A percentile compares a stretch with the other conserved stretches of the same genome.
Conservation (phyloP, 2,888 invertebrate genomes). For the Andrena praecox region DNA sequence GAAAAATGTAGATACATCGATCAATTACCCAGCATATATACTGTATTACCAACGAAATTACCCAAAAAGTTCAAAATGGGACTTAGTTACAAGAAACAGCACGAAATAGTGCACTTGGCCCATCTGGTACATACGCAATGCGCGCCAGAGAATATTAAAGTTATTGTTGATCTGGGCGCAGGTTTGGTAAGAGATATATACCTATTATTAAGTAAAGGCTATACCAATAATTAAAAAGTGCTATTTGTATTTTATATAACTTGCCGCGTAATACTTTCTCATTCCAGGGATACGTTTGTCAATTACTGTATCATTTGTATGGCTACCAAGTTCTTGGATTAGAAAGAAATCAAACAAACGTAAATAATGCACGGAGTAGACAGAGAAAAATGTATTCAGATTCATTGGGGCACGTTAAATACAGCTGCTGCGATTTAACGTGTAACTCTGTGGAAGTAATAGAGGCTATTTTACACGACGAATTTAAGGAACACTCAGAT, state of each 20-base stretch:
- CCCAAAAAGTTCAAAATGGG: constrained; percentile 80
- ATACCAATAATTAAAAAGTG: background rate
- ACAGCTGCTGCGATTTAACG: constrained; percentile 87
- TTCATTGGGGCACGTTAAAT: constrained; percentile 87
- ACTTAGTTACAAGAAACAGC: constrained; percentile 89
- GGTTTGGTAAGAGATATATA: constrained; percentile 88
- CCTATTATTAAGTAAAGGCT: constrained; percentile 2
- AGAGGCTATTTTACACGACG: constrained; percentile 82
- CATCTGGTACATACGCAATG: constrained; percentile 86
- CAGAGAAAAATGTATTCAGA: constrained; percentile 86
- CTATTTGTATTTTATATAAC: background rate
- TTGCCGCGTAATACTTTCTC: background rate
- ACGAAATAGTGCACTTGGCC: constrained; percentile 89
- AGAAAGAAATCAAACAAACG: constrained; percentile 87
- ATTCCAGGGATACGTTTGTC: constrained; percentile 90
- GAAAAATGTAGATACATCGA: constrained; percentile 75
- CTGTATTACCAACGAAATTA: constrained; percentile 61
- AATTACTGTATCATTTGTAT: constrained; percentile 87
- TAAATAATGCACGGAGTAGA: constrained; percentile 87
- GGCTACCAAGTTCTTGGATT: constrained; percentile 88
- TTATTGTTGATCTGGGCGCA: constrained; percentile 90
- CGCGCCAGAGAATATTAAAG: constrained; percentile 84
- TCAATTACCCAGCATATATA: constrained; percentile 74
- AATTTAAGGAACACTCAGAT: constrained; percentile 80
- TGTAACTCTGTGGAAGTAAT: constrained; percentile 86